Conservation (phyloP, 2,113 vertebrate species). For the Trogon melanurus region DNA sequence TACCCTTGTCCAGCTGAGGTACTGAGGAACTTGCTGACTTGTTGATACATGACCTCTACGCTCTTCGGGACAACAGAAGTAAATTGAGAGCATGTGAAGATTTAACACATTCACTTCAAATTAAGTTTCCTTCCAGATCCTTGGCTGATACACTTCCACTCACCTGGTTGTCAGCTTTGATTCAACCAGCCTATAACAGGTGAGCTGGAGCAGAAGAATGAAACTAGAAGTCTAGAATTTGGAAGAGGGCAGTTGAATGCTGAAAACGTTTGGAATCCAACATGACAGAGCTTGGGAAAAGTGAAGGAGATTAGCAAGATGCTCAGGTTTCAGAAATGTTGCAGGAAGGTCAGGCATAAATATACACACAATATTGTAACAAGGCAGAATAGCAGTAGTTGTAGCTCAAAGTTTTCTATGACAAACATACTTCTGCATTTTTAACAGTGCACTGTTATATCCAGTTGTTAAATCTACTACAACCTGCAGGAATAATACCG, state of each 20-base stretch:
- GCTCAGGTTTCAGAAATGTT: constrained; percentile 7
- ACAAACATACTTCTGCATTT: background rate
- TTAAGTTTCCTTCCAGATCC: background rate
- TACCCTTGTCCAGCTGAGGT: background rate
- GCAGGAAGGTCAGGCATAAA: background rate
- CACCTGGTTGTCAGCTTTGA: background rate
- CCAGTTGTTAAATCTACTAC: background rate
- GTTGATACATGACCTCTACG: background rate
- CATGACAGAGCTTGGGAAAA: background rate
- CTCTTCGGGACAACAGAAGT: background rate
- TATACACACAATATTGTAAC: background rate
- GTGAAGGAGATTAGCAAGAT: background rate
- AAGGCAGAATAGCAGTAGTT: background rate
- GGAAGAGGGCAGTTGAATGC: background rate
- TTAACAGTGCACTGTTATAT: background rate
- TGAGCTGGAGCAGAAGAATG: background rate
- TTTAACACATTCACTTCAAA: background rate
- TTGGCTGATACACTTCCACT: background rate
- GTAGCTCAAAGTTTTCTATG: background rate
- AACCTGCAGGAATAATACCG: background rate
- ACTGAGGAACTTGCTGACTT: background rate
- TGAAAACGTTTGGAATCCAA: background rate
- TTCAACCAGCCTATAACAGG: background rate
- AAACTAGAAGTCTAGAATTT: background rate
- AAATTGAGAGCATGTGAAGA: background rate